Base-by-base conservation (phyloP, 2,797 vertebrate species). In the Saxicola maurus region DNA sequence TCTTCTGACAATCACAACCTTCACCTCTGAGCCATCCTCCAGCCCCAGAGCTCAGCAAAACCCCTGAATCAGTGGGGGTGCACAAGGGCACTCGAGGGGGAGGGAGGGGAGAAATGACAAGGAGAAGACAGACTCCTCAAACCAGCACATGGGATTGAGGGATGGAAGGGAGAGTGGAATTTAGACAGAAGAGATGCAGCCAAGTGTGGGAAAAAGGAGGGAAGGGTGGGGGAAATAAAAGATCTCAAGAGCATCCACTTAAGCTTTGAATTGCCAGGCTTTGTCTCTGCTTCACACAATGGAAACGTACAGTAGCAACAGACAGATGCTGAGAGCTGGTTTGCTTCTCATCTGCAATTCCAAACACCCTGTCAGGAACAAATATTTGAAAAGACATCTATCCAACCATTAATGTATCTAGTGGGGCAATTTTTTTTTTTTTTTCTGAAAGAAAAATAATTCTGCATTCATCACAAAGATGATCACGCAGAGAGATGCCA, bases 341-440 rank as follows among this genome's bases (percentile, higher is more conserved):
- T 90, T 94, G 92, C 90, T 92, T 93, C 94, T 96, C 93, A 96
- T 91, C 91, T 96, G 88, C 91, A 95, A 96, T 95, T 96, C 95
- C 93, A 94, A 96, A 93, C 69, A 96, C 89, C 91, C 92, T 95
- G 92, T 95, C 92, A 94, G 92, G 89, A 96, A 87, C 93, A 96
- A 96, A 96, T 91, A 90, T 95, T 95, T 96, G 95, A 96, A 96
- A 95, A 95, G 91, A 93, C 91, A 95, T 94, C 91, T 89, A 91
- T 94, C 91, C 91, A 91, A 64, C 92, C 91, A 92, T 92, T 94
- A 93, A 88, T 10, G 66, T 65, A 95, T 57, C 76, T 88, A 83
- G 85, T 67, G 80, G 60, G 62, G 80, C 38, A 38, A 42, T 62
- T 61, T 49, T n/a, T 61, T 49, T 43, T 28, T 18, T 43, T 53